Evolutionary conservation across 2,797 vertebrate species (phyloP), one percentile per base, ranked within the genome.

Genomic region (Alcedo quadribrachys): DNA sequence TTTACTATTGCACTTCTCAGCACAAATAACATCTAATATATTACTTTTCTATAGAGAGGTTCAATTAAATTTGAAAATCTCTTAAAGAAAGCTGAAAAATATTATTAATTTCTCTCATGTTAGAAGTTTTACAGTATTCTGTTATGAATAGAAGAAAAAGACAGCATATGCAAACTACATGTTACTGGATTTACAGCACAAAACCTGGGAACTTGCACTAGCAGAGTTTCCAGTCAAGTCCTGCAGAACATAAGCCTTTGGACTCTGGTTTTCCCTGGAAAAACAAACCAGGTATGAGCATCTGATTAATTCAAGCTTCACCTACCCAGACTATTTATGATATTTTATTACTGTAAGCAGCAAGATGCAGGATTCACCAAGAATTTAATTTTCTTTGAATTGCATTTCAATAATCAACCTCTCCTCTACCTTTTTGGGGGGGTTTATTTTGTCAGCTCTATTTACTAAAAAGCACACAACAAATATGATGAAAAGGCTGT

Each of bases 1-100:
- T 6, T 5, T n/a, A 40, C 20, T 10, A 7, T 27, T 8, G 5
- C 35, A 18, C 3, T 42, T 53, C 53, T 22, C 12, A 53, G 28
- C 20, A 19, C 5, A 42, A 0, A 0, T 21, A 40, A 35, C 2
- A 0, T 18, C 35, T n/a, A 61, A 43, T 6, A 33, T 0, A 54
- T 9, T 11, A 18, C 12, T 76, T 67, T 69, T 37, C 35, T 7
- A 51, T 3, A n/a, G 37, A 51, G 1, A 32, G 2, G 3, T 43
- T 33, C 0, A 2, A 21, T 25, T 55, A 1, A 60, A 70, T 77
- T 55, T 69, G 48, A 81, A 82, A 58, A 11, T 20, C 8, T 27
- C 66, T 71, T 50, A 45, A 27, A 28, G 35, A 48, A 77, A 63
- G 30, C 17, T 67, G 40, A 42, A 32, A 8, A 70, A 13, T 27